Percentiles rank a stretch among this genome's conserved stretches.
phyloP scores from a whole-genome alignment of 2,888 invertebrate species.

The Andricus curvator region DNA sequence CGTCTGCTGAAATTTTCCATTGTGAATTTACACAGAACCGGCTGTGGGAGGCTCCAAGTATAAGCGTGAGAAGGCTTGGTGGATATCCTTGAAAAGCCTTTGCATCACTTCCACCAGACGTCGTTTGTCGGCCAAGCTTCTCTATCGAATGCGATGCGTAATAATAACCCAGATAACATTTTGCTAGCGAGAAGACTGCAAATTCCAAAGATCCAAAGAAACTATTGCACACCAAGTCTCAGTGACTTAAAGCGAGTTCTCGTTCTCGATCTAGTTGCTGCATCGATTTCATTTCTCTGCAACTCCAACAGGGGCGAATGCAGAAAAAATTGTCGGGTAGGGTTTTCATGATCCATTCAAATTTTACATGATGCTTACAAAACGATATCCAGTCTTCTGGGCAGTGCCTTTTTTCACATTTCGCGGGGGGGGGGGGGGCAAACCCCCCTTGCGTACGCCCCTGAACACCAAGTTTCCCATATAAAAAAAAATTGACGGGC shows the following conservation, averaged over 20 bases:
- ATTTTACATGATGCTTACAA: too few relatives aligned
- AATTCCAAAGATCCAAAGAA: slow-evolving; percentile 32
- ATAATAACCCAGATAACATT: slow-evolving; percentile 38
- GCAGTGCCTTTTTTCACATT: too few relatives aligned
- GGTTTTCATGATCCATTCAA: too few relatives aligned
- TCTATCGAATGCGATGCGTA: slow-evolving; percentile 35
- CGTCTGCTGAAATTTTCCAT: slow-evolving; percentile 36
- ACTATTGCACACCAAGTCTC: not conserved
- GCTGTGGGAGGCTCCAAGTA: slow-evolving; percentile 36
- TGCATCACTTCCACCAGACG: slow-evolving; percentile 37
- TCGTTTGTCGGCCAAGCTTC: slow-evolving; percentile 31
- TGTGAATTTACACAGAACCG: slow-evolving; percentile 34
- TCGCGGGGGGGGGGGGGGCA: too few relatives aligned
- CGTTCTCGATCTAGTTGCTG: not conserved
- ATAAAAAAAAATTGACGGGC: not conserved
- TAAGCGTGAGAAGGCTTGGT: slow-evolving; percentile 35
- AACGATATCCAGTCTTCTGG: too few relatives aligned
- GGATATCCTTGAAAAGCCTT: slow-evolving; percentile 40
- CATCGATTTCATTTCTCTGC: not conserved
- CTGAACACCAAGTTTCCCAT: not conserved
- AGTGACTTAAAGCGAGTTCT: not conserved
- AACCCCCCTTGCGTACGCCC: too few relatives aligned
- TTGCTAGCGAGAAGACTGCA: slow-evolving; percentile 19
- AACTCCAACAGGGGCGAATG: not conserved
- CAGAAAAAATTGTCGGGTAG: too few relatives aligned